Evolutionary conservation across 2,113 vertebrate species (phyloP).

Genomic region (Gymnorhina tibicen): DNA sequence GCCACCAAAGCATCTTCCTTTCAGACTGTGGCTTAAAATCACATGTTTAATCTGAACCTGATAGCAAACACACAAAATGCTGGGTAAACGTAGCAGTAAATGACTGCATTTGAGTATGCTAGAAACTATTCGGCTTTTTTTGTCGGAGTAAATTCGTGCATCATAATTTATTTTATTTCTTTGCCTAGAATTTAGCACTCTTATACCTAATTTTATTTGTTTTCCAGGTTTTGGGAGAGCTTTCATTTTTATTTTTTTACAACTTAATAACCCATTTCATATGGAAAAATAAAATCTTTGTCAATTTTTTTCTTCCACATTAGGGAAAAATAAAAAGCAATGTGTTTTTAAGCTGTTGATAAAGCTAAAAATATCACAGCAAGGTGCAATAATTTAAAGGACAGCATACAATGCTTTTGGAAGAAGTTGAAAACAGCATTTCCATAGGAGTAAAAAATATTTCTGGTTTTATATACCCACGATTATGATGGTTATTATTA

Average conservation of each 20-base stretch:
- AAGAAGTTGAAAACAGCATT: background rate
- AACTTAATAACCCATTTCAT: background rate
- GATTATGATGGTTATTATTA: conserved; percentile 36
- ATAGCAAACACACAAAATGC: background rate
- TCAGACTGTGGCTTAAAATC: background rate
- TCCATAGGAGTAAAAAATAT: background rate
- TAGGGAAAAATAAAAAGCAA: background rate
- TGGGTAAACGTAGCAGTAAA: background rate
- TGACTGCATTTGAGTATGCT: background rate
- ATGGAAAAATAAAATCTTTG: background rate
- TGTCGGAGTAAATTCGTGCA: background rate
- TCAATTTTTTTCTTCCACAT: background rate
- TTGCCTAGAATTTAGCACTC: background rate
- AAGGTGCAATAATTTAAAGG: background rate
- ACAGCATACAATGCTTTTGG: background rate
- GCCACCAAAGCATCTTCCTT: background rate
- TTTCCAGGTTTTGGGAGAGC: background rate
- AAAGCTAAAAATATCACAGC: background rate
- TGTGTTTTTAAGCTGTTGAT: background rate
- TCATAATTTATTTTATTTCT: background rate
- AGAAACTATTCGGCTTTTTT: background rate
- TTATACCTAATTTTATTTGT: background rate
- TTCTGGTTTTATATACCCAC: background rate
- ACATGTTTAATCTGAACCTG: background rate
- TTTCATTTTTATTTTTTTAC: background rate